Conservation (phyloP, 1,140 invertebrate genomes). For the Trissolcus basalis region DNA sequence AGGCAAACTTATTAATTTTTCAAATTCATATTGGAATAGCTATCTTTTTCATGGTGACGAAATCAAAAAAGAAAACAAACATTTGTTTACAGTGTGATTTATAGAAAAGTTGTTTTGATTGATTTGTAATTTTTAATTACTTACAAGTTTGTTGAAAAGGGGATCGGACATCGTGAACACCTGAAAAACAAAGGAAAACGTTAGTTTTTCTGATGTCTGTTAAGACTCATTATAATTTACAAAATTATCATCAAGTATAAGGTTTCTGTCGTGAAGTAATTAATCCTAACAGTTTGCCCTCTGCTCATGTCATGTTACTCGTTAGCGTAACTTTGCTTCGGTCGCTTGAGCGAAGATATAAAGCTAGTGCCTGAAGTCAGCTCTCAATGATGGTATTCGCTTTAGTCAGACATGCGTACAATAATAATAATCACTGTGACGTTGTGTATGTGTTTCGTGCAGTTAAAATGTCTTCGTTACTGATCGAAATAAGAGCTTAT, state of each 20-base stretch:
- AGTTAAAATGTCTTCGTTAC: conserved; percentile 14
- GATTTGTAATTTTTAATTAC: no score
- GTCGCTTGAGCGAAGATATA: conserved; percentile 36
- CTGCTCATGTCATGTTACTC: conserved; percentile 54
- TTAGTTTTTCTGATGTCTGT: background rate
- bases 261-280: conserved; percentile 38
- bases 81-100: no score
- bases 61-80: no score
- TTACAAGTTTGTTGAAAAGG: no score
- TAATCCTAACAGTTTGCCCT: conserved; percentile 53
- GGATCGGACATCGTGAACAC: background rate
- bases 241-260: conserved; percentile 41
- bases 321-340: conserved; percentile 52
- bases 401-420: conserved; percentile 19
- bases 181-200: background rate
- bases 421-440: background rate
- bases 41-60: no score
- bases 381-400: conserved; percentile 20
- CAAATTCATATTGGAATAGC: no score
- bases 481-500: conserved; percentile 43
- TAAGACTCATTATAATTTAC: conserved; percentile 35
- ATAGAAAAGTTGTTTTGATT: no score
- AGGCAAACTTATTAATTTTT: no score
- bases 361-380: conserved; percentile 30
- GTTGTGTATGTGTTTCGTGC: no score